Conservation (phyloP, 2,888 invertebrate genomes). For the Torymus aiolomorphi region DNA sequence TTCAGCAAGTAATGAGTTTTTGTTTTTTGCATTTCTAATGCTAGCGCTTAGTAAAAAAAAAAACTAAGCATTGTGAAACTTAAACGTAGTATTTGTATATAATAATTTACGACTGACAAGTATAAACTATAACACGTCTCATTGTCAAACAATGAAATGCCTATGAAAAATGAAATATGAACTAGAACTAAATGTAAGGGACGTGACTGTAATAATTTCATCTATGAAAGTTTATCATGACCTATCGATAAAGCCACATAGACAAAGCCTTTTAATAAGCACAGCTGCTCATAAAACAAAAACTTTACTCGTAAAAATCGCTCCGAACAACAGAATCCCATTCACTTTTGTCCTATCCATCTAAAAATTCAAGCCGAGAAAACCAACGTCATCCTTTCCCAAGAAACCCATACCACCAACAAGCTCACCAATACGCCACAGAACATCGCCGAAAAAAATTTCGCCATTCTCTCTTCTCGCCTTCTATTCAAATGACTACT, state of each 20-base stretch:
- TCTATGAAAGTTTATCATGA: background rate
- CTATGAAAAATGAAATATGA: too few species aligned
- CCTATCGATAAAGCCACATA: background rate
- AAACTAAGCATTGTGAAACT: too few species aligned
- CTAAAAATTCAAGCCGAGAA: slow-evolving; percentile 33
- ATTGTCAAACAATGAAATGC: too few species aligned
- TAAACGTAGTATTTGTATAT: too few species aligned
- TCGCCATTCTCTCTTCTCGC: slow-evolving; percentile 22
- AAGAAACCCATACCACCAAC: slow-evolving; percentile 2
- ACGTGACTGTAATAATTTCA: background rate
- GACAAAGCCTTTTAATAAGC: background rate
- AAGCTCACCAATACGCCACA: background rate
- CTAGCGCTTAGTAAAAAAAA: too few species aligned
- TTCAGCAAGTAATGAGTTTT: too few species aligned
- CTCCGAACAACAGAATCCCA: slow-evolving; percentile 2
- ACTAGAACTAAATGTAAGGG: too few species aligned
- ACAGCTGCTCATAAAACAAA: slow-evolving; percentile 3
- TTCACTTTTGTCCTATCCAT: slow-evolving; percentile 42
- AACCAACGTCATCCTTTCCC: slow-evolving; percentile 33
- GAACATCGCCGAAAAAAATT: background rate
- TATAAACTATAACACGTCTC: too few species aligned
- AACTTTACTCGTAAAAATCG: slow-evolving; percentile 5
- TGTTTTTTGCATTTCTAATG: too few species aligned
- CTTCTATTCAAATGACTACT: slow-evolving; percentile 40
- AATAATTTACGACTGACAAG: too few species aligned